Evolutionary conservation across 2,797 vertebrate genomes (phyloP), one percentile per base, ranked within the genome.

Genomic region (Esox lucius): DNA sequence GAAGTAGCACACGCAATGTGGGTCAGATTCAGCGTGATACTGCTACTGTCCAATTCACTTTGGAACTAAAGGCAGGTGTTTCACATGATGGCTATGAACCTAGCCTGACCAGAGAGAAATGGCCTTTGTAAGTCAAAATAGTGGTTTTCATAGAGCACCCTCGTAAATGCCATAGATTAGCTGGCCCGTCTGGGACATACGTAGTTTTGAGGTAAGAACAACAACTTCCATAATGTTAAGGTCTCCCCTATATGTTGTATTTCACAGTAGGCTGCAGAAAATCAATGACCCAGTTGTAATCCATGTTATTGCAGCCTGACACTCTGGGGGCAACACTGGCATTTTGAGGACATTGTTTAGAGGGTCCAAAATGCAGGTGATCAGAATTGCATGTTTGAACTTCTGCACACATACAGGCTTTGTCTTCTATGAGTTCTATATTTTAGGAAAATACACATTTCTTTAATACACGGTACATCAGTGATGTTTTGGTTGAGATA

Each of bases 221-320:
- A 4, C 56, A 9, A 2, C 22, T 61, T 24, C 7, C n/a, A 61
- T 11, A 22, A 59, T 59, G 68, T 70, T 24, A 72, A 70, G 68
- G n/a, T 76, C 72, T 74, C 53, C 78, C 49, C 69, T 46, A 51
- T 39, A 62, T 46, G 48, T 24, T 66, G 66, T 53, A 61, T 72
- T 68, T 67, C 65, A 81, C 53, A 76, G 75, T 68, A 76, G 76
- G 75, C 72, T 79, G 80, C 74, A 78, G 71, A 75, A 66, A 71
- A 48, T 19, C 72, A 75, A 53, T 73, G 70, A 70, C 74, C 53
- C 80, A 82, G 75, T 83, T 77, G 68, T 64, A 82, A 84, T 70
- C 76, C 64, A 15, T 80, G 80, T 85, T 81, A 89, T 79, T 75
- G 78, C 75, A 75, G 66, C 19, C 22, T 78, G 77, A 78, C 77